Evolutionary conservation across 1,140 invertebrate species (phyloP).

Genomic region (Papilio polyxenes): DNA sequence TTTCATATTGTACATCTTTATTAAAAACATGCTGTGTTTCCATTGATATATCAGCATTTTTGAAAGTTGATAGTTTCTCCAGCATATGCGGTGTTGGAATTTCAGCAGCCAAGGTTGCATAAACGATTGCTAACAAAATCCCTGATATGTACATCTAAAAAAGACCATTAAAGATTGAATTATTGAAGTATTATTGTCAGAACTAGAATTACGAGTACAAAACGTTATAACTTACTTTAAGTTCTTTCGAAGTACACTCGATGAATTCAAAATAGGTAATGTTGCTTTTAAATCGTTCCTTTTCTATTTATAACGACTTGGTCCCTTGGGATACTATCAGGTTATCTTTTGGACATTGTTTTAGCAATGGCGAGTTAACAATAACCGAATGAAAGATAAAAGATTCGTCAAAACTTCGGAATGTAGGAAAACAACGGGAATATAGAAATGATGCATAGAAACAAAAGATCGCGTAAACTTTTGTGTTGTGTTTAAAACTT

Average conservation of each 20-base stretch:
- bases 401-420: conserved; percentile 63
- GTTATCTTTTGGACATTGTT: conserved; percentile 61
- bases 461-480: neutral
- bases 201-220: conserved; percentile 17
- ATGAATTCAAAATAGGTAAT: conserved; percentile 49
- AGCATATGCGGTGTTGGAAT: conserved; percentile 54
- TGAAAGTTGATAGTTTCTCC: conserved; percentile 56
- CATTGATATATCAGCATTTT: conserved; percentile 50
- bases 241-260: conserved; percentile 43
- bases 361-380: conserved; percentile 55
- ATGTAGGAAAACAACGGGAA: conserved; percentile 43
- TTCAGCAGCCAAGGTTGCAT: conserved; percentile 56
- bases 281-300: conserved; percentile 42
- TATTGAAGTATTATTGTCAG: neutral
- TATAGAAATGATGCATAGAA: neutral
- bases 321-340: conserved; percentile 42
- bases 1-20: conserved; percentile 51
- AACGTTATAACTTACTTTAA: conserved; percentile 52
- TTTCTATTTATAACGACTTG: conserved; percentile 58
- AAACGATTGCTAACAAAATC: conserved; percentile 43
- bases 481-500: neutral
- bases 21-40: conserved; percentile 55
- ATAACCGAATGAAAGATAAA: conserved; percentile 56
- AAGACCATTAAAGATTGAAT: conserved; percentile 3
- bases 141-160: conserved; percentile 66